Base-by-base conservation (phyloP, 2,797 vertebrate genomes). In the Parauchenoglanis ngamensis region DNA sequence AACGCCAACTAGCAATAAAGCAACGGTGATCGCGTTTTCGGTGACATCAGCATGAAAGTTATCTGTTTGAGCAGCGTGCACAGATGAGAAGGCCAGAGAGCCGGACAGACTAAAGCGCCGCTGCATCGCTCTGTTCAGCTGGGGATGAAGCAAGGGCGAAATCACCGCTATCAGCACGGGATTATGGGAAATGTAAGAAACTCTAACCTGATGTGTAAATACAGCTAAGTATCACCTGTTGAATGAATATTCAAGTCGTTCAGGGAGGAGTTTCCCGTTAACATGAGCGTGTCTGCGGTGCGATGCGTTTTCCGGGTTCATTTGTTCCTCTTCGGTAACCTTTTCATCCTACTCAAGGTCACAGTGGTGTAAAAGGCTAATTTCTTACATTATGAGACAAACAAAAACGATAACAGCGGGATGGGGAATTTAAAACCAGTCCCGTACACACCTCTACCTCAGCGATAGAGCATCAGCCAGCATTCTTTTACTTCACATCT, bases 121-220 rank as follows among this genome's bases (percentile, higher is more conserved):
- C 15, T 8, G 70, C 70, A 73, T 25, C 40, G 1, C 35, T 23
- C 70, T 2, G 1, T 49, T 44, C 4, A 46, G 1, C 3, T 0
- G 21, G 70, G 25, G 7, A 40, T 40, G n/a, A 40, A 7, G 7
- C 15, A 15, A 70, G 11, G 6, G 12, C 12, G 4, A 67, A 31
- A 67, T 15, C 31, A 7, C 5, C 6, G 2, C 31, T 21, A 4
- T 68, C 28, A 31, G 65, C 13, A 31, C 6, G 13, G 13, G 4
- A 15, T 67, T 7, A 28, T 31, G 61, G 61, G 61, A 31, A 2
- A 31, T 6, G 13, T 31, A 67, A 13, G 13, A 31, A 31, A n/a
- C 7, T 11, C 3, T 13, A 2, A 4, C 4, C 3, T 1, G 61
- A 13, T 21, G 3, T 0, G 35, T 21, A 44, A 72, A 8, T 3